A percentile compares a stretch with the other conserved stretches of the same genome.
Conservation (phyloP, 2,113 vertebrate genomes). For the sheep (Ovis aries) region ARS-UI_Ramb_v3.0 NC_056056.1:98534001-98534500, state of each 20-base stretch:
- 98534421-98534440: constrained; percentile 66
- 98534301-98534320: neutral
- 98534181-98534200: no score
- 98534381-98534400: constrained; percentile 38
- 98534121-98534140: neutral
- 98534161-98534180: neutral
- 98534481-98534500: constrained; percentile 56
- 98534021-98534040: neutral
- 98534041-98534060: neutral
- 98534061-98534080: neutral
- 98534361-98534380: constrained; percentile 48
- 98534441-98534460: constrained; percentile 64
- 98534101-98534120: neutral
- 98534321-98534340: neutral
- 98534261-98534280: neutral
- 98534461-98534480: constrained; percentile 61
- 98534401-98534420: constrained; percentile 54
- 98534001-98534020: neutral
- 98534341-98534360: constrained; percentile 21
- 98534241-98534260: neutral
- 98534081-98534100: neutral
- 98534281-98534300: neutral
- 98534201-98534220: neutral
- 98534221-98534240: neutral
- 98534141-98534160: neutral